Evolutionary conservation across 2,888 invertebrate genomes (phyloP), one percentile per base, ranked within the genome.

Genomic region (Ashinkailepas kermadecensis): DNA sequence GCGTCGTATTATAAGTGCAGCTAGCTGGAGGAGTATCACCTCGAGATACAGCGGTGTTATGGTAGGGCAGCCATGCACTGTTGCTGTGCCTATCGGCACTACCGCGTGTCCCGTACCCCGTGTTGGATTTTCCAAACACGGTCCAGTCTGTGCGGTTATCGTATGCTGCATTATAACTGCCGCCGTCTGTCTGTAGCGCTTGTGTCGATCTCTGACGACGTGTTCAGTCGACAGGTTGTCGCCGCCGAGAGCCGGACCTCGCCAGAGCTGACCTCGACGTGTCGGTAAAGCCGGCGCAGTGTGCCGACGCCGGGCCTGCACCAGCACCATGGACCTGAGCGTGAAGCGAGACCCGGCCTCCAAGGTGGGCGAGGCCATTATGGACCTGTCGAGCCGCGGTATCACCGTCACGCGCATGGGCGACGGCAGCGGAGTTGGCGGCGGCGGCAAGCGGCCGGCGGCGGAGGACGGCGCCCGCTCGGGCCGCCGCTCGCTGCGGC

Each of bases 401-500:
- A 79, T 79, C 79, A 79, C 79, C 12, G 79, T 79, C 23, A 79
- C 79, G 6, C 57, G 79, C n/a, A 79, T 79, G 79, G 59, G 57
- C 58, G 79, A 79, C 9, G n/a, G 58, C 13, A n/a, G 57, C 25
- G 78, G 21, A 21, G 54, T 15, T 4, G 78, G 21, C 8, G 39
- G 39, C 39, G 39, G 39, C 39, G 39, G 39, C 39, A 59, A 57
- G 23, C 57, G 58, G 21, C 10, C 25, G 54, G 81, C 25, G 58
- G 10, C 65, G 7, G 25, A n/a, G n/a, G 81, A 39, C 39, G 39
- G 54, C 56, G 11, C 10, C 57, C 6, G 70, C 13, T 23, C 21
- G 25, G 64, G 74, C 15, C 80, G 94, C 84, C 89, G 95, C 83
- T 94, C 94, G 85, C 88, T 95, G 83, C 91, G 95, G 84, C 95